Conservation (phyloP, 2,888 invertebrate species). For the Rhagium mordax region DNA sequence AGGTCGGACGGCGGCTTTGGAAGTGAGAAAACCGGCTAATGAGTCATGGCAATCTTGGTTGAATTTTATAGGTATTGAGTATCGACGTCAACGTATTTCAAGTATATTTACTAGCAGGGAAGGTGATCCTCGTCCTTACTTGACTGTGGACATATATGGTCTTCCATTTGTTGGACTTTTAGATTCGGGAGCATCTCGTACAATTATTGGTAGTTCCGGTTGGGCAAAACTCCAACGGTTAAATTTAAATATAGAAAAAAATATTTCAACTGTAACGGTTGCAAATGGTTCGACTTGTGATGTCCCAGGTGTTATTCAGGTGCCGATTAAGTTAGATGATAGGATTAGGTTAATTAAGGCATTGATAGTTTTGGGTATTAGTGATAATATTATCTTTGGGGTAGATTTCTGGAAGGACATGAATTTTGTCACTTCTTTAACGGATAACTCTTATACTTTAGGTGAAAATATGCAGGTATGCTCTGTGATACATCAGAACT, state of each 20-base stretch:
- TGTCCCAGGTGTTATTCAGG: slow-evolving; percentile 17
- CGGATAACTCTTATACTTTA: not conserved
- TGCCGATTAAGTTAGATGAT: slow-evolving; percentile 22
- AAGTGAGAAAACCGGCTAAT: slow-evolving; percentile 5
- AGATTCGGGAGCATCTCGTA: slow-evolving; percentile 11
- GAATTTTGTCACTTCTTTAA: slow-evolving; percentile 18
- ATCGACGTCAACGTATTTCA: not conserved
- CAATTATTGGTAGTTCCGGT: slow-evolving; percentile 11
- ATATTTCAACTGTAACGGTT: not conserved
- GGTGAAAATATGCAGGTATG: no score
- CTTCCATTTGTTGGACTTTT: slow-evolving; percentile 7
- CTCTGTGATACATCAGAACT: no score
- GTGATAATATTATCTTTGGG: slow-evolving; percentile 20
- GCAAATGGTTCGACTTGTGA: slow-evolving; percentile 15
- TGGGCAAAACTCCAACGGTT: not conserved
- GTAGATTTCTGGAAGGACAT: slow-evolving; percentile 35
- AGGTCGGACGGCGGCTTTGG: not conserved
- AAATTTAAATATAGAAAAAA: slow-evolving; percentile 7
- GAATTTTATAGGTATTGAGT: not conserved
- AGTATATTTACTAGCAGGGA: not conserved
- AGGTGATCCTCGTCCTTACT: slow-evolving; percentile 24
- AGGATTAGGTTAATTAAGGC: slow-evolving; percentile 23
- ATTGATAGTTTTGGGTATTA: slow-evolving; percentile 18
- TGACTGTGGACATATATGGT: slow-evolving; percentile 18
- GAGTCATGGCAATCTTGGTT: slow-evolving; percentile 20